Evolutionary conservation across 2,888 invertebrate genomes (phyloP).

Genomic region (Sphaeridia pumilis): DNA sequence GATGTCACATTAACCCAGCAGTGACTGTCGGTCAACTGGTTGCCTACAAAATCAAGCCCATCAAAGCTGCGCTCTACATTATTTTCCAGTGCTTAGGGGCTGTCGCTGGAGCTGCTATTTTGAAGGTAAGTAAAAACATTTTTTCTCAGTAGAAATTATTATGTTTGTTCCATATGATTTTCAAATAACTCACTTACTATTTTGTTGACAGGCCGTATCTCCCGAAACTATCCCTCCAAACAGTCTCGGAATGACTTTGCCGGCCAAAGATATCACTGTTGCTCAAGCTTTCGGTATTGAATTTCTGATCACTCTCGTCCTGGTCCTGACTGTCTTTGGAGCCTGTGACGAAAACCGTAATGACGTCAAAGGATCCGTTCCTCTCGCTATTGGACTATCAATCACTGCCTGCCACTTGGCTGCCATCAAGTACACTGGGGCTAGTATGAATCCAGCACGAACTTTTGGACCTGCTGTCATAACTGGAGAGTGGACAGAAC

Average conservation of each 20-base stretch:
- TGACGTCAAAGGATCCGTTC: constrained; percentile 68
- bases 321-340: constrained; percentile 77
- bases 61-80: constrained; percentile 66
- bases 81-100: constrained; percentile 73
- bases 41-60: constrained; percentile 62
- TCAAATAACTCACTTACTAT: too few species aligned
- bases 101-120: constrained; percentile 52
- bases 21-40: constrained; percentile 73
- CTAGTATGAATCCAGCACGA: constrained; percentile 34
- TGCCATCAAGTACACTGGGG: constrained; percentile 41
- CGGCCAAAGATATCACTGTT: constrained; percentile 50
- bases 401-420: constrained; percentile 75
- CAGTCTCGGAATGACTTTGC: constrained; percentile 56
- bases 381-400: constrained; percentile 76
- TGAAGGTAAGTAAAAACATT: constrained; percentile 23
- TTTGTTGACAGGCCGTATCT: constrained; percentile 53
- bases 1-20: constrained; percentile 58
- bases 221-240: constrained; percentile 48
- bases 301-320: constrained; percentile 69
- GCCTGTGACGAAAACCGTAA: constrained; percentile 68
- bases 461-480: constrained; percentile 34
- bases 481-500: constrained; percentile 29
- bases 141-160: not conserved
- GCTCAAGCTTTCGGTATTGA: constrained; percentile 74
- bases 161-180: too few species aligned